phyloP scores from a whole-genome alignment of 2,113 vertebrate genomes.

The Solea solea region DNA sequence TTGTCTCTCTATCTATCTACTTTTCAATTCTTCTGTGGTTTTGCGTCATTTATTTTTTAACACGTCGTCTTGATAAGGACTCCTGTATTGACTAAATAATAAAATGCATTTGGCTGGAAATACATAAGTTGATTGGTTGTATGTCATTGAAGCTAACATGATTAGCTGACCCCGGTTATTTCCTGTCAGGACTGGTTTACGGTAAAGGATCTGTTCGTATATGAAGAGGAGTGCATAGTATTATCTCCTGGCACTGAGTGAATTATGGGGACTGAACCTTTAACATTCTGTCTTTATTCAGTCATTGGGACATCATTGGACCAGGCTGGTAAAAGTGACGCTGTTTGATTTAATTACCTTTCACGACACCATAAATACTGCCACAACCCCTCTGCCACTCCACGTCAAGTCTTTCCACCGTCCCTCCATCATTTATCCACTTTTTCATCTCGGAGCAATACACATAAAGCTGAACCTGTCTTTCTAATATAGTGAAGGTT shows the following conservation, averaged over 20 bases:
- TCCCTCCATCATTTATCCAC: conserved; percentile 16
- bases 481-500: conserved; percentile 38
- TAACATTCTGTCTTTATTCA: conserved; percentile 39
- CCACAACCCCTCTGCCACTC: conserved; percentile 1
- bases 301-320: conserved; percentile 41
- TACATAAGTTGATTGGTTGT: conserved; percentile 19
- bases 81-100: conserved; percentile 33
- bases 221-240: not conserved
- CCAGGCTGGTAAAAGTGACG: conserved; percentile 40
- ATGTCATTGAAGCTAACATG: conserved; percentile 22
- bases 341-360: conserved; percentile 52
- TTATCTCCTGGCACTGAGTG: conserved; percentile 5
- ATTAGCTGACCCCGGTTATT: conserved; percentile 9
- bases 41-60: conserved; percentile 12
- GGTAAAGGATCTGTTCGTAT: not conserved
- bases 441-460: conserved; percentile 2
- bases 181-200: not conserved
- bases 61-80: not conserved
- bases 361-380: conserved; percentile 54
- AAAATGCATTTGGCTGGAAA: conserved; percentile 27
- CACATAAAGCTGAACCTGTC: conserved; percentile 32
- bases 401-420: not conserved
- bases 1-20: not conserved
- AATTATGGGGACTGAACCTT: conserved; percentile 32
- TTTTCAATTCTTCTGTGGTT: not conserved